phyloP scores from a whole-genome alignment of 2,797 vertebrate genomes.

The Setipinna tenuifilis region DNA sequence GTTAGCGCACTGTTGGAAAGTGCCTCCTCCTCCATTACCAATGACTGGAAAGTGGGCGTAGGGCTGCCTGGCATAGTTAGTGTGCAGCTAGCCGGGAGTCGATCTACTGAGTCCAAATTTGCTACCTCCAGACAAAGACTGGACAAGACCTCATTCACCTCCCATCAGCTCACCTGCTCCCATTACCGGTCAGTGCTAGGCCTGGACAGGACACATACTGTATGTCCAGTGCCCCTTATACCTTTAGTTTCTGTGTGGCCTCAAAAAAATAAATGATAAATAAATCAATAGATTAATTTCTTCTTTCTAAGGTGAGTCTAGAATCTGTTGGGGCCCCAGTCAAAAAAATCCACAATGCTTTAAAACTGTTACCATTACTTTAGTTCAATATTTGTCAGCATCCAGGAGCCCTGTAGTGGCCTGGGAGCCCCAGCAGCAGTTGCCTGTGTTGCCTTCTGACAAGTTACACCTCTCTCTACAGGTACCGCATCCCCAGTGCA shows the following conservation, averaged over 20 bases:
- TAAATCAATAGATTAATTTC: too few relatives aligned
- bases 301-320: too few relatives aligned
- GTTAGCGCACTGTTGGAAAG: neutral
- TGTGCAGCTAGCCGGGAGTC: neutral
- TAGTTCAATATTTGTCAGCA: too few relatives aligned
- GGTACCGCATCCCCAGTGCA: neutral
- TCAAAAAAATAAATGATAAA: neutral
- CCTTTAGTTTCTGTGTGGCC: neutral
- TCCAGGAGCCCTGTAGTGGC: too few relatives aligned
- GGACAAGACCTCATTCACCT: slow-evolving; percentile 3
- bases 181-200: slow-evolving; percentile 1
- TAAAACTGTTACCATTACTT: too few relatives aligned
- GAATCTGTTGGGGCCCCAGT: too few relatives aligned
- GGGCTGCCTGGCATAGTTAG: neutral
- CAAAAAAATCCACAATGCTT: too few relatives aligned
- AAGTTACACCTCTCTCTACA: neutral
- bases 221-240: neutral
- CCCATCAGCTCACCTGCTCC: neutral
- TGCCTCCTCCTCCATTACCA: neutral
- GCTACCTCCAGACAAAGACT: neutral
- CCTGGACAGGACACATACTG: neutral
- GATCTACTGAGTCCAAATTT: neutral
- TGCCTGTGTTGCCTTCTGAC: too few relatives aligned
- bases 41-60: slow-evolving; percentile 15
- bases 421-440: too few relatives aligned